Conservation (phyloP, 2,797 vertebrate species). For the Huso huso region DNA sequence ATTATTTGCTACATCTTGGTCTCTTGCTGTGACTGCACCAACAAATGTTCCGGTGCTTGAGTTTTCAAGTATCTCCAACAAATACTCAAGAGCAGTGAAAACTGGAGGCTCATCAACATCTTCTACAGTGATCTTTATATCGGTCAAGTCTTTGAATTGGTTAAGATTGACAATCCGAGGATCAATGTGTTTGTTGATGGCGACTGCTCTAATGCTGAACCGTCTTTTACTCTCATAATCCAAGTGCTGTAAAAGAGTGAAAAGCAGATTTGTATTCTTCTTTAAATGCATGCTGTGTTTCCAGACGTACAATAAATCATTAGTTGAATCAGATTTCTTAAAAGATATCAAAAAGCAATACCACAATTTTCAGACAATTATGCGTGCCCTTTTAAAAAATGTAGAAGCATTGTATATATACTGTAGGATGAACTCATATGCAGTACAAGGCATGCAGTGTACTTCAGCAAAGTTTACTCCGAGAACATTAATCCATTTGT, state of each 20-base stretch:
- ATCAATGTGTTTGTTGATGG: slow-evolving; percentile 65
- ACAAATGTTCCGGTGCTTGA: slow-evolving; percentile 50
- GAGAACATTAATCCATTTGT: too few relatives aligned
- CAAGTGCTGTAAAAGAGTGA: slow-evolving; percentile 56
- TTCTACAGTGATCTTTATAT: slow-evolving; percentile 71
- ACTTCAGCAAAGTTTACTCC: too few relatives aligned
- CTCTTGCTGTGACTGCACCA: slow-evolving; percentile 68
- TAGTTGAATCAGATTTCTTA: too few relatives aligned
- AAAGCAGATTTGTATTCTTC: too few relatives aligned
- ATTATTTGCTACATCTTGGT: slow-evolving; percentile 66
- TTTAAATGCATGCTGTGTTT: too few relatives aligned
- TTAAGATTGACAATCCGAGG: slow-evolving; percentile 50
- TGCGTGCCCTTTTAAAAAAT: too few relatives aligned
- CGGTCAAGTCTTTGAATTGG: slow-evolving; percentile 64
- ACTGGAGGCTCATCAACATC: slow-evolving; percentile 86
- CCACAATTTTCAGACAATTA: too few relatives aligned
- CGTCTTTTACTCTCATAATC: slow-evolving; percentile 76
- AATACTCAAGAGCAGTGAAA: slow-evolving; percentile 57
- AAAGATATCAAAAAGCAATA: too few relatives aligned
- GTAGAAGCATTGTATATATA: too few relatives aligned
- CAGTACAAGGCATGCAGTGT: too few relatives aligned
- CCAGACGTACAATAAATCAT: too few relatives aligned
- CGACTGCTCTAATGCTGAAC: slow-evolving; percentile 67
- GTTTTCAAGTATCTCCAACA: slow-evolving; percentile 75
- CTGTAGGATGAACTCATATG: too few relatives aligned